These are phyloP conservation scores for Eustalomyia histrio DNA, from an alignment of 2,888 invertebrate genomes.

Conservation along the genomic window DNA sequence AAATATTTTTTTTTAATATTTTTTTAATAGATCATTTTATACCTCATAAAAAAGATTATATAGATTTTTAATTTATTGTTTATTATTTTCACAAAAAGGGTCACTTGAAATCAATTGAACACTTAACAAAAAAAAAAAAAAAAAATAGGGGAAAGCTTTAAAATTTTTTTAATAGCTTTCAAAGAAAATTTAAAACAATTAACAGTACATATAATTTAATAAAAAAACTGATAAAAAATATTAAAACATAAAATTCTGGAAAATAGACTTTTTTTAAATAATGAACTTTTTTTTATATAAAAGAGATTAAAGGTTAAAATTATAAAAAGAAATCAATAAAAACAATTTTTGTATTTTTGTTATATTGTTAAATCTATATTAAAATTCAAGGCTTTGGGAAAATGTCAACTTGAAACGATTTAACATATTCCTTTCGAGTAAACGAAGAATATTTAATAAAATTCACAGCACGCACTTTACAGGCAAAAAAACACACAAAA, in stretches of 20 bases:
- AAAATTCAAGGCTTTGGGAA: conserved; percentile 66
- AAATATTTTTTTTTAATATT: conserved; percentile 9
- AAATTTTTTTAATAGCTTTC: not conserved
- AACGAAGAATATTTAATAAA: conserved; percentile 67
- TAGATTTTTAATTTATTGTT: conserved; percentile 64
- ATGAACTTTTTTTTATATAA: not conserved
- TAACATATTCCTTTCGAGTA: conserved; percentile 15
- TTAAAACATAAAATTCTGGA: not conserved
- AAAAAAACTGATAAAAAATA: conserved; percentile 6
- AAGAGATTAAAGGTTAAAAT: not conserved
- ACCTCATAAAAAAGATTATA: conserved; percentile 62
- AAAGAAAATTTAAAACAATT: conserved; percentile 24
- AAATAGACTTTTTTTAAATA: not conserved
- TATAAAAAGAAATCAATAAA: not conserved
- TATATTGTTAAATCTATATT: conserved; percentile 44
- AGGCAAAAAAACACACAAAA: conserved; percentile 9
- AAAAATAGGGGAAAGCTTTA: not conserved
- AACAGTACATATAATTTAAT: conserved; percentile 13
- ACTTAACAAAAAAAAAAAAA: conserved; percentile 4
- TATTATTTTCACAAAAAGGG: conserved; percentile 56
- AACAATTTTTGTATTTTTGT: not conserved
- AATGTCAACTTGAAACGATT: conserved; percentile 53
- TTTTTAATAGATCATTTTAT: conserved; percentile 63
- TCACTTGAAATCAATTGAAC: conserved; percentile 58
- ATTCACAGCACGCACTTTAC: conserved; percentile 70